Evolutionary conservation across 2,888 invertebrate species (phyloP).

Genomic region (Pyrrhosoma nymphula): DNA sequence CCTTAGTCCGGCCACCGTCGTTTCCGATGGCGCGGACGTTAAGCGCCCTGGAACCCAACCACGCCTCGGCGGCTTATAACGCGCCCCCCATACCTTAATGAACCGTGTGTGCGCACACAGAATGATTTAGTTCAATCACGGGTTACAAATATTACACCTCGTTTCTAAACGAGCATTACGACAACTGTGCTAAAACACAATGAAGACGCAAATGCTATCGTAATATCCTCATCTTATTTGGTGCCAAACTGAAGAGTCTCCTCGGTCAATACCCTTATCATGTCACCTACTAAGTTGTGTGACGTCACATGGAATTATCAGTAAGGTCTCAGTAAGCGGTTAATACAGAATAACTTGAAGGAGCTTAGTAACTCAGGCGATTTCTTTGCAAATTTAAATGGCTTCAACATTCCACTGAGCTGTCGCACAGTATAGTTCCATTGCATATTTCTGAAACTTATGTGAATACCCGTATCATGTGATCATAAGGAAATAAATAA

Average conservation of each 20-base stretch:
- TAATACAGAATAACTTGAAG: no score
- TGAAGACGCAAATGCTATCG: not conserved
- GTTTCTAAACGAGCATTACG: not conserved
- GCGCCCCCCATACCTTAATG: not conserved
- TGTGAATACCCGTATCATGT: not conserved
- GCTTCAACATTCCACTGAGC: not conserved
- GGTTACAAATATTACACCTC: not conserved
- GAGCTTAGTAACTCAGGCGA: no score
- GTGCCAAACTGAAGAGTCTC: not conserved
- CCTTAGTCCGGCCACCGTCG: no score
- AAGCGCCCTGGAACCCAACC: not conserved
- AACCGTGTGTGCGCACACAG: not conserved
- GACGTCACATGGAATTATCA: not conserved
- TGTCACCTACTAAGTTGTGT: not conserved
- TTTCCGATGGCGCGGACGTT: not conserved
- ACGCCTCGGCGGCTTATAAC: not conserved
- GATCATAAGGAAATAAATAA: no score
- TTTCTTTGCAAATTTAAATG: not conserved
- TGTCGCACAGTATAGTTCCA: not conserved
- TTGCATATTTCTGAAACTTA: not conserved
- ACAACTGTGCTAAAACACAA: not conserved
- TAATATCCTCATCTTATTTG: not conserved
- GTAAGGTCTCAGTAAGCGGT: no score
- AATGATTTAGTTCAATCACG: not conserved
- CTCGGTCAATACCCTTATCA: not conserved